Conservation (phyloP, 2,888 invertebrate genomes). For the Dasypolia templi region DNA sequence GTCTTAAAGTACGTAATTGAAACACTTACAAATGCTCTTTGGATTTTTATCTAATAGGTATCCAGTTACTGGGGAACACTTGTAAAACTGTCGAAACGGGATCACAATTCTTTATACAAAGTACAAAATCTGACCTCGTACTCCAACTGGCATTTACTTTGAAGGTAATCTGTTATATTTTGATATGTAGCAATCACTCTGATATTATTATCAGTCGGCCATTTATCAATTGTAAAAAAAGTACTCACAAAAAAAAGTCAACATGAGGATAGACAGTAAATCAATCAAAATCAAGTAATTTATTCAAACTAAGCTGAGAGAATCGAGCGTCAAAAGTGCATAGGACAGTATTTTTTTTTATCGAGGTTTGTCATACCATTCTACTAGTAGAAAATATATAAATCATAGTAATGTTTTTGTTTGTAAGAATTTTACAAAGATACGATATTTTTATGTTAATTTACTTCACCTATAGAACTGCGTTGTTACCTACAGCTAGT, state of each 20-base stretch:
- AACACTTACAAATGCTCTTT: background rate
- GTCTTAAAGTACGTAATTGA: no score
- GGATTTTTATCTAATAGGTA: background rate
- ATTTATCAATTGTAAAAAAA: no score
- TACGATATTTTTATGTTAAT: slow-evolving; percentile 16
- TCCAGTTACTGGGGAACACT: background rate
- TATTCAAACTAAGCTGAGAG: no score
- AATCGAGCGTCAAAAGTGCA: no score
- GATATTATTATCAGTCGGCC: no score
- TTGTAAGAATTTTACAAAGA: background rate
- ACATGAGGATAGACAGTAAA: background rate
- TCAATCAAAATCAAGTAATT: no score
- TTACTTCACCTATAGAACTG: slow-evolving; percentile 15
- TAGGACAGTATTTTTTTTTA: no score
- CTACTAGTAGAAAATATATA: background rate
- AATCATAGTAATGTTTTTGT: background rate
- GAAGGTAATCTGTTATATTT: background rate
- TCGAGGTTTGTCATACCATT: background rate
- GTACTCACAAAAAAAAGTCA: no score
- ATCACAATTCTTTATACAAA: background rate
- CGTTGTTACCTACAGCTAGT: background rate
- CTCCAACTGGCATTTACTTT: background rate
- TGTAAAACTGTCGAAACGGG: background rate
- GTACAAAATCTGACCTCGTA: background rate
- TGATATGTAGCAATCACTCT: background rate